phyloP scores from a whole-genome alignment of 2,888 invertebrate species.

The Artemia sp. region DNA sequence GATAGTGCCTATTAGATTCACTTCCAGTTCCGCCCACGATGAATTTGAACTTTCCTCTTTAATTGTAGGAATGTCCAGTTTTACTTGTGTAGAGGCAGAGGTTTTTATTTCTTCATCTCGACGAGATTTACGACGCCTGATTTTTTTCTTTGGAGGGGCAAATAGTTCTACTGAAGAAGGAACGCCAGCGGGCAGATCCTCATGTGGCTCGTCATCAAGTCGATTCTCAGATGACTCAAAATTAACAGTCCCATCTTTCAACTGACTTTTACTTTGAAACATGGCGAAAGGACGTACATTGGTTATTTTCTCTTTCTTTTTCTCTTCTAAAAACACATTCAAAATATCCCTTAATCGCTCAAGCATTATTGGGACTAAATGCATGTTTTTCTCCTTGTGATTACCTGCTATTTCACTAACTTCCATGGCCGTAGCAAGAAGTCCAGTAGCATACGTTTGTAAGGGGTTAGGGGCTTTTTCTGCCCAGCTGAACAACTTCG shows the following conservation, averaged over 20 bases:
- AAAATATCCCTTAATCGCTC: slow-evolving; percentile 59
- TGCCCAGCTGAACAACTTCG: slow-evolving; percentile 74
- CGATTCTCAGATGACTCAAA: background rate
- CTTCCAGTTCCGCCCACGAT: slow-evolving; percentile 78
- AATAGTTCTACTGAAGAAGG: slow-evolving; percentile 23
- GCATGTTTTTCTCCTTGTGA: slow-evolving; percentile 66
- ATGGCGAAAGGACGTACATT: background rate
- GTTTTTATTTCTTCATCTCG: background rate
- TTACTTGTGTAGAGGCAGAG: background rate
- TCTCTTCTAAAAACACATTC: slow-evolving; percentile 36
- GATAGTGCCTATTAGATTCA: slow-evolving; percentile 64
- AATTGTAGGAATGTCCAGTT: background rate
- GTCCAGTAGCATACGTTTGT: slow-evolving; percentile 80
- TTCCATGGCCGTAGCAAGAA: slow-evolving; percentile 90
- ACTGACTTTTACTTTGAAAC: background rate
- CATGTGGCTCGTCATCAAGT: too few relatives aligned
- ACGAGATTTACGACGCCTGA: slow-evolving; percentile 6
- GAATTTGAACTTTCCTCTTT: slow-evolving; percentile 47
- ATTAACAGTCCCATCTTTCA: background rate
- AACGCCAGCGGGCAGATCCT: slow-evolving; percentile 19
- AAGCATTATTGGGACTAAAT: slow-evolving; percentile 71
- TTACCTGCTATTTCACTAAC: slow-evolving; percentile 83
- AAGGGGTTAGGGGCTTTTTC: slow-evolving; percentile 71
- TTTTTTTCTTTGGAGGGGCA: slow-evolving; percentile 13
- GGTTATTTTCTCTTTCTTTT: slow-evolving; percentile 27